Evolutionary conservation across 2,888 invertebrate species (phyloP).

Genomic region (Euspilapteryx auroguttella): DNA sequence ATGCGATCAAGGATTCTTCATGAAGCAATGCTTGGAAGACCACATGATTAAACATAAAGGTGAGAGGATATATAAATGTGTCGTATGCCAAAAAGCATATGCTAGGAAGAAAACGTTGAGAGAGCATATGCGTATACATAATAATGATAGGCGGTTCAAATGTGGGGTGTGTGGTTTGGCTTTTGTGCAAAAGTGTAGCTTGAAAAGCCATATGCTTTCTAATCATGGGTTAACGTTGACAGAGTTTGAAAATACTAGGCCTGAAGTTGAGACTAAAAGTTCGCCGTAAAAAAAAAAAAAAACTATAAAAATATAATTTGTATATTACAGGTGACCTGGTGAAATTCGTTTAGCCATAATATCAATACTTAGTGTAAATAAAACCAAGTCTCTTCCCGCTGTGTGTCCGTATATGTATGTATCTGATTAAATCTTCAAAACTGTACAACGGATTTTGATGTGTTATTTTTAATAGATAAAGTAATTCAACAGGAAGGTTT

Average conservation of each 20-base stretch:
- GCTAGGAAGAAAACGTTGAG: slow-evolving; percentile 40
- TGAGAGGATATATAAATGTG: slow-evolving; percentile 34
- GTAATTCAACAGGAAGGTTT: no score
- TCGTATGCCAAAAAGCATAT: slow-evolving; percentile 33
- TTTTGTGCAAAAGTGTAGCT: slow-evolving; percentile 42
- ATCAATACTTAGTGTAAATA: no score
- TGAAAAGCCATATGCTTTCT: slow-evolving; percentile 35
- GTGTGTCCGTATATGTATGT: no score
- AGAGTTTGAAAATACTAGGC: slow-evolving; percentile 22
- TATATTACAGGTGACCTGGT: no score
- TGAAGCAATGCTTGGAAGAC: slow-evolving; percentile 36
- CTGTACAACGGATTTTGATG: no score
- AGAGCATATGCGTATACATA: slow-evolving; percentile 47
- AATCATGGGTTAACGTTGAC: slow-evolving; percentile 21
- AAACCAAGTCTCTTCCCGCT: no score
- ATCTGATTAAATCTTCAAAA: no score
- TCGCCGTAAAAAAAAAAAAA: not conserved
- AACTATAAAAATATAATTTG: no score
- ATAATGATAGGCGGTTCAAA: slow-evolving; percentile 40
- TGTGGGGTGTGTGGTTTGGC: slow-evolving; percentile 33
- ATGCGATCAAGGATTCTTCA: slow-evolving; percentile 41
- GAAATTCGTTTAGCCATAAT: no score
- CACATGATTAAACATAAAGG: slow-evolving; percentile 48
- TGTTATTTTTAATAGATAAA: no score
- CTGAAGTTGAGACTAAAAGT: slow-evolving; percentile 4